phyloP scores from a whole-genome alignment of 2,113 vertebrate genomes.

The Lethenteron reissneri region DNA sequence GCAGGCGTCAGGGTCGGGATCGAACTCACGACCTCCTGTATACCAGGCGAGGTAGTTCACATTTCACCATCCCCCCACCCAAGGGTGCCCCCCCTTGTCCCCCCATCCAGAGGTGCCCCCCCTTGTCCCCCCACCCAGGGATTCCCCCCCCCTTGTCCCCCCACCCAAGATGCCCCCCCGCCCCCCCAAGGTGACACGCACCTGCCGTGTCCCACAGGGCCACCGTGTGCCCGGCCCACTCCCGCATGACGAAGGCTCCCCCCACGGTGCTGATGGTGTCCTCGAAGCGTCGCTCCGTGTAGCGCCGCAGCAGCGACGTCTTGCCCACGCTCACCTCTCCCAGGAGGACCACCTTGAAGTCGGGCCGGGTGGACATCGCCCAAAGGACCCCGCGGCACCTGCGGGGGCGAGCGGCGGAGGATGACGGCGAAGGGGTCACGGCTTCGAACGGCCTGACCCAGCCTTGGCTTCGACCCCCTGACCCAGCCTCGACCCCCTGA shows the following conservation, averaged over 20 bases:
- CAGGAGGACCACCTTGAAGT: slow-evolving; percentile 75
- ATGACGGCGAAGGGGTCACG: too few species aligned
- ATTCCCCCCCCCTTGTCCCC: background rate
- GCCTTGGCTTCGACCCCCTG: too few species aligned
- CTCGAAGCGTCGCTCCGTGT: slow-evolving; percentile 69
- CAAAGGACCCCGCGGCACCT: background rate
- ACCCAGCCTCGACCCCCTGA: too few species aligned
- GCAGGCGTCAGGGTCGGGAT: too few species aligned
- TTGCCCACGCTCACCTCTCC: slow-evolving; percentile 93
- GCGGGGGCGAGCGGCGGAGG: background rate
- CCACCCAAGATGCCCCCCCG: background rate
- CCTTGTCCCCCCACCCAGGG: too few species aligned
- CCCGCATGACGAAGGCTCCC: slow-evolving; percentile 83
- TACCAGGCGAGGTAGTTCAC: too few species aligned
- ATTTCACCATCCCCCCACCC: too few species aligned
- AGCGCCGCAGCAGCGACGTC: slow-evolving; percentile 74
- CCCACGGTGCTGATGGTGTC: slow-evolving; percentile 85
- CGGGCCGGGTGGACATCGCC: slow-evolving; percentile 53
- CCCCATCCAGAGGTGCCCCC: background rate
- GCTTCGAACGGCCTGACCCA: too few species aligned
- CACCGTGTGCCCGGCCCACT: slow-evolving; percentile 78
- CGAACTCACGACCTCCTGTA: too few species aligned
- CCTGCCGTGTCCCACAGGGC: slow-evolving; percentile 95
- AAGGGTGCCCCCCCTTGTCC: too few species aligned
- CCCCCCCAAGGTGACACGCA: slow-evolving; percentile 16